A percentile compares a stretch with the other conserved stretches of the same genome.
Evolutionary conservation across 1,140 invertebrate species (phyloP).

Genomic region (Trichogramma pretiosum): DNA sequence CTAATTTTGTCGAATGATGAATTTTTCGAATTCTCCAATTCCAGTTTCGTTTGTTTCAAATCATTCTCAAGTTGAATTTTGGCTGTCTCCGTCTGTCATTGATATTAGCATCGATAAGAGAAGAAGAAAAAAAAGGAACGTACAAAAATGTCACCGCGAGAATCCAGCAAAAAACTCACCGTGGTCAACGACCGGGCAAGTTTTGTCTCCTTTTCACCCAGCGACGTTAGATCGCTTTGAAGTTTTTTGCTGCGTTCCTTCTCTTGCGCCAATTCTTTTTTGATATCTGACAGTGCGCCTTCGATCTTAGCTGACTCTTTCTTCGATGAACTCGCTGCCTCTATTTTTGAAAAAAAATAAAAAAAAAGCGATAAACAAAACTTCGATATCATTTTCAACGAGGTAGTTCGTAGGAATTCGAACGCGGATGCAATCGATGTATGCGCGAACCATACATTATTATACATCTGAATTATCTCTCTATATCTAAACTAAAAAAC

Average conservation of each 20-base stretch:
- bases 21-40: slow-evolving; percentile 36
- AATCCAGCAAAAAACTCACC: slow-evolving; percentile 22
- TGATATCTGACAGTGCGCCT: slow-evolving; percentile 30
- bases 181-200: slow-evolving; percentile 34
- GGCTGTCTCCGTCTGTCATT: slow-evolving; percentile 31
- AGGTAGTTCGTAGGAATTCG: no score
- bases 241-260: slow-evolving; percentile 38
- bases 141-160: background rate
- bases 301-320: slow-evolving; percentile 37
- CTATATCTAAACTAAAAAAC: no score
- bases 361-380: background rate
- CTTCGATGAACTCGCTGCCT: slow-evolving; percentile 32
- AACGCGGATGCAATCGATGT: no score
- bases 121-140: background rate
- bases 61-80: slow-evolving; percentile 35
- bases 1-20: slow-evolving; percentile 40
- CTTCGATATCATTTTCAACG: background rate
- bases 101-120: background rate
- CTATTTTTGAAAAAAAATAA: slow-evolving; percentile 28
- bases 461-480: no score
- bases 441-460: no score
- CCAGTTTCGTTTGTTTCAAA: slow-evolving; percentile 35
- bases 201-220: slow-evolving; percentile 33
- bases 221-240: slow-evolving; percentile 37
- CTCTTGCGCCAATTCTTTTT: slow-evolving; percentile 38